Percentiles rank a stretch among this genome's conserved stretches.
These are phyloP conservation scores for Hyaena hyaena DNA, from an alignment of 2,113 vertebrate species.

Conservation along the genomic window DNA sequence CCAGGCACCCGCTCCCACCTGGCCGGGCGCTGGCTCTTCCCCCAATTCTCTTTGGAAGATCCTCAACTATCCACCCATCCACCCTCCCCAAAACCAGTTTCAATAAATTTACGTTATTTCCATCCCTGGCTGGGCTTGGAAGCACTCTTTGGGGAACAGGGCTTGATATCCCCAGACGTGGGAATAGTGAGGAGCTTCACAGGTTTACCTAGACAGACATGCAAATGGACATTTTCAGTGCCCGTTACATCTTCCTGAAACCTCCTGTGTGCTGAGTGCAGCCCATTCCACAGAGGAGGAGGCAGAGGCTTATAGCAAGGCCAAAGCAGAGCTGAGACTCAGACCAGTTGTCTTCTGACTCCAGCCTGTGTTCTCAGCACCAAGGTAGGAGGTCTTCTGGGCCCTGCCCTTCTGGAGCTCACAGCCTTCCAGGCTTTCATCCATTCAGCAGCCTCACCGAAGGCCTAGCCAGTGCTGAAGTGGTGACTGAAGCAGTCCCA, in stretches of 20 bases:
- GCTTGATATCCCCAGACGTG: not conserved
- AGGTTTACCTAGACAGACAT: not conserved
- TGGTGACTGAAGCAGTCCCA: not conserved
- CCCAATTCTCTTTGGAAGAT: constrained; percentile 14
- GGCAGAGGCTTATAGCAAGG: not conserved
- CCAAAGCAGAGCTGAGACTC: not conserved
- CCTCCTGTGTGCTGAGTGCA: not conserved
- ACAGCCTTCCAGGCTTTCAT: not conserved
- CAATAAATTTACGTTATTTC: constrained; percentile 79
- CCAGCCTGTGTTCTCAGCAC: not conserved
- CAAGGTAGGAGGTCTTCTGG: not conserved
- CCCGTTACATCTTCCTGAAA: not conserved
- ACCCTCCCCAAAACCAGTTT: constrained; percentile 59
- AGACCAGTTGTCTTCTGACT: not conserved
- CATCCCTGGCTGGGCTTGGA: constrained; percentile 45
- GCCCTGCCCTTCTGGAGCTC: not conserved
- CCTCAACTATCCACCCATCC: not conserved
- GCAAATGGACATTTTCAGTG: not conserved
- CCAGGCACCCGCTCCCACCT: not conserved
- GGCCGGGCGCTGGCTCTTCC: constrained; percentile 43
- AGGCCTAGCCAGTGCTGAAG: not conserved
- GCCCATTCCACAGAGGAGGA: not conserved
- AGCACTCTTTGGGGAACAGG: not conserved
- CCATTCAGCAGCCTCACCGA: not conserved
- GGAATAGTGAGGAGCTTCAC: not conserved